Evolutionary conservation across 2,113 vertebrate species (phyloP), one percentile per base, ranked within the genome.

Genomic region (Seriola rivoliana): DNA sequence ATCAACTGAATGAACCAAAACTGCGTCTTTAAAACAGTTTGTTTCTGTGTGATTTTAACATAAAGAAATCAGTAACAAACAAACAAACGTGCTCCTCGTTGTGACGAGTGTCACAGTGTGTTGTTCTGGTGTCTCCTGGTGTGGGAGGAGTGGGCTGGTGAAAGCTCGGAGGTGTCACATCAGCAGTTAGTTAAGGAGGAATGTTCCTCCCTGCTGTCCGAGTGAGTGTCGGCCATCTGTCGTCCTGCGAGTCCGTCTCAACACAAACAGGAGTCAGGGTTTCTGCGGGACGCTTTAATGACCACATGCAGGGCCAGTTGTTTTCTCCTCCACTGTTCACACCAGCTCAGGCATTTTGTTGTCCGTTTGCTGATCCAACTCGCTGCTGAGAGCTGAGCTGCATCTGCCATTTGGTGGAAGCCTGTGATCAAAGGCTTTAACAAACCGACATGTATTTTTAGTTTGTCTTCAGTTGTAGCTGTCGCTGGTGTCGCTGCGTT

Each of bases 241-340:
- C 60, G 52, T 12, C 52, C 75, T 8, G 11, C 57, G 12, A 25
- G 81, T 44, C 55, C 63, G 0, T 17, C 71, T 21, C 32, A 50
- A 73, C 13, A 78, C 79, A 48, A 48, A 69, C 74, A 0, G 78
- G 64, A 81, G 77, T 64, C 63, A 0, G 67, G 32, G 57, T 14
- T 23, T 54, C 71, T 32, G 21, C 0, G 9, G 38, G 48, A 5
- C 8, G 0, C 55, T 69, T 77, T 59, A 69, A 54, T 57, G 57
- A 57, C 59, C 84, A 9, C 80, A 71, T 68, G 84, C 73, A 12
- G 82, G 38, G 82, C 1, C 74, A 10, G 10, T 85, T 88, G 86
- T 84, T 82, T 57, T 78, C 79, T 52, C 19, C 65, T 71, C 63
- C 64, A 2, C 34, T 3, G 48, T 70, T 88, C 78, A 68, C 82